A percentile compares a stretch with the other conserved stretches of the same genome.
phyloP scores from a whole-genome alignment of 2,888 invertebrate genomes.

The Celastrina argiolus region DNA sequence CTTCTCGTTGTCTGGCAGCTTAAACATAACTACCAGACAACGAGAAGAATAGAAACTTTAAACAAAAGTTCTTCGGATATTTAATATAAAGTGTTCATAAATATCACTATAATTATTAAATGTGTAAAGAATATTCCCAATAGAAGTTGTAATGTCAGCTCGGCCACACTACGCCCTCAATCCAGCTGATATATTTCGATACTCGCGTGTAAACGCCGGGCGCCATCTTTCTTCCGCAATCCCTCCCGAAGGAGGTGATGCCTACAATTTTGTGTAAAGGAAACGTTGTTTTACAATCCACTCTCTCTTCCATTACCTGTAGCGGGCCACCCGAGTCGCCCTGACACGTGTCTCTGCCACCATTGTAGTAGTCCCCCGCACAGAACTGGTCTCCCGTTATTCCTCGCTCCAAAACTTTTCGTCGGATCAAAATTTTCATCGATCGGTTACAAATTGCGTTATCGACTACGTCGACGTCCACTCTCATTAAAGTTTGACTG shows the following conservation, averaged over 20 bases:
- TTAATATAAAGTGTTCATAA: not conserved
- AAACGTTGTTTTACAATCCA: constrained; percentile 58
- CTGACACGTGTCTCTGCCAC: constrained; percentile 70
- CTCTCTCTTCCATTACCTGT: constrained; percentile 56
- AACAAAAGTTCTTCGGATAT: not conserved
- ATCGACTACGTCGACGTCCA: constrained; percentile 60
- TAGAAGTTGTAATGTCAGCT: not conserved
- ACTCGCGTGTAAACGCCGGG: constrained; percentile 75
- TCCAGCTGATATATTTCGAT: constrained; percentile 67
- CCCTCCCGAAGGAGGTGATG: constrained; percentile 74
- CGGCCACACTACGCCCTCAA: constrained; percentile 72
- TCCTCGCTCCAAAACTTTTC: constrained; percentile 52
- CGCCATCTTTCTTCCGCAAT: constrained; percentile 70
- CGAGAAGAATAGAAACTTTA: too few species aligned
- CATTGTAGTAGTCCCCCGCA: constrained; percentile 66
- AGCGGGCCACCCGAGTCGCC: constrained; percentile 73
- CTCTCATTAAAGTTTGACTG: constrained; percentile 69
- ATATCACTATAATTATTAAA: too few species aligned
- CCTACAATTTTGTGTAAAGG: constrained; percentile 68
- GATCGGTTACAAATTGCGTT: constrained; percentile 55
- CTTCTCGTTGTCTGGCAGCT: too few species aligned
- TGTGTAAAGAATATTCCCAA: not conserved
- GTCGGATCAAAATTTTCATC: constrained; percentile 57
- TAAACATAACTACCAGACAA: too few species aligned
- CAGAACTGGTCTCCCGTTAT: constrained; percentile 60